These are phyloP conservation scores for Micromesistius poutassou DNA, from an alignment of 2,797 vertebrate species.

Conservation along the genomic window DNA sequence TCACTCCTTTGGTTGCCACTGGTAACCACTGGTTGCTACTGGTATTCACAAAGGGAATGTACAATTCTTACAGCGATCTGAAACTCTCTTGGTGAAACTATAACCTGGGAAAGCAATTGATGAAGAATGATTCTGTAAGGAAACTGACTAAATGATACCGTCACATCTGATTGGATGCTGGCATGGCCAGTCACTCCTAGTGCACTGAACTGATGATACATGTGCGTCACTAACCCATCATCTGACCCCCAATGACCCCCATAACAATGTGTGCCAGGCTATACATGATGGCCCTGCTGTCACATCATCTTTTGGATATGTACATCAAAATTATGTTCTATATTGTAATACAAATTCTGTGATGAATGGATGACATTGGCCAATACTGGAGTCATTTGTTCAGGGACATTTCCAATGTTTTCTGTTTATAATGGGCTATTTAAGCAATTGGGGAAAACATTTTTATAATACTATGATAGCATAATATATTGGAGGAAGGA, in stretches of 20 bases:
- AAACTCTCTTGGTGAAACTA: not conserved
- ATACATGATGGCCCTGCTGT: constrained; percentile 24
- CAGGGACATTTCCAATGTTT: not conserved
- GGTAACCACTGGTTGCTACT: too few relatives aligned
- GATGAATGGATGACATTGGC: not conserved
- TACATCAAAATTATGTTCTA: constrained; percentile 37
- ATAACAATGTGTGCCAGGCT: constrained; percentile 6
- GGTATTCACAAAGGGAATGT: not conserved
- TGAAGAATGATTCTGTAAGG: not conserved
- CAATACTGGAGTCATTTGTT: not conserved
- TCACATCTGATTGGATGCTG: not conserved
- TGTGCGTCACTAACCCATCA: not conserved
- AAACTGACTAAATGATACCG: not conserved
- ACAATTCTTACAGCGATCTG: not conserved
- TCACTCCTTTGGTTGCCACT: not conserved
- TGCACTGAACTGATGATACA: not conserved
- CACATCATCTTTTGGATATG: constrained; percentile 51
- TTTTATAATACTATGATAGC: not conserved
- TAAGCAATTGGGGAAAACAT: not conserved
- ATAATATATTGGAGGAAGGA: not conserved
- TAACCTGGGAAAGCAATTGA: not conserved
- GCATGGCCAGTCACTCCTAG: not conserved
- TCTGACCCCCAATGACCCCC: constrained; percentile 5
- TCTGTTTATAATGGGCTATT: not conserved
- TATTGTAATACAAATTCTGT: constrained; percentile 38